phyloP scores from a whole-genome alignment of 1,140 invertebrate species.

The Ephestia elutella region DNA sequence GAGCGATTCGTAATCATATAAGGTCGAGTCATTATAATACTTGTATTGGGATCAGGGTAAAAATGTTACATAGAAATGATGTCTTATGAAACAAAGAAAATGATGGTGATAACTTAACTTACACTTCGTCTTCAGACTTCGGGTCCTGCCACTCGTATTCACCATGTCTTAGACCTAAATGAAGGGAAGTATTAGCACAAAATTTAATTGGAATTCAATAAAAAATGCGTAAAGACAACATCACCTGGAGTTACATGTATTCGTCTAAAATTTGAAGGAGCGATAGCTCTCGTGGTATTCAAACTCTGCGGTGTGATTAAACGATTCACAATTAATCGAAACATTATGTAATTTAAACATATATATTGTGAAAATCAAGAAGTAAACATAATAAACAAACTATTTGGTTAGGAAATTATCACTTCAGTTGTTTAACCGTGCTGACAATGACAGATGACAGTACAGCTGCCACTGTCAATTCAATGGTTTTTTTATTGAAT shows the following conservation, averaged over 20 bases:
- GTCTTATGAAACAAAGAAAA: neutral
- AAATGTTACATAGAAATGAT: too few relatives aligned
- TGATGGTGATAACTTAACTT: conserved; percentile 58
- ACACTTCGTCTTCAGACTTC: conserved; percentile 93
- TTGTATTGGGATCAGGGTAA: too few relatives aligned
- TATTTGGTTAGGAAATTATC: conserved; percentile 24
- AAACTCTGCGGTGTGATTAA: conserved; percentile 12
- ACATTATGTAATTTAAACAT: conserved; percentile 25
- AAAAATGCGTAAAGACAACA: conserved; percentile 13
- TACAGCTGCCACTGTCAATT: neutral
- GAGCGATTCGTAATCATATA: too few relatives aligned
- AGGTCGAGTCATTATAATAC: too few relatives aligned
- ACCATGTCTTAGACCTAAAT: conserved; percentile 78
- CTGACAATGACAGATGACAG: neutral
- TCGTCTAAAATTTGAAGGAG: conserved; percentile 21
- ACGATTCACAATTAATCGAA: conserved; percentile 20
- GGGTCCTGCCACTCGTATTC: conserved; percentile 96
- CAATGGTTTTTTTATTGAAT: neutral
- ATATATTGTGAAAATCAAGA: conserved; percentile 6
- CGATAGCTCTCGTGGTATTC: conserved; percentile 3
- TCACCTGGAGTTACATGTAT: conserved; percentile 44
- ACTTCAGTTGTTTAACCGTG: neutral
- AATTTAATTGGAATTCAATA: conserved; percentile 11
- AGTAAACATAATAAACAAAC: conserved; percentile 13
- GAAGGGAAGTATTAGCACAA: conserved; percentile 23